Evolutionary conservation across 2,888 invertebrate genomes (phyloP).

Genomic region (Tenthredo livida): DNA sequence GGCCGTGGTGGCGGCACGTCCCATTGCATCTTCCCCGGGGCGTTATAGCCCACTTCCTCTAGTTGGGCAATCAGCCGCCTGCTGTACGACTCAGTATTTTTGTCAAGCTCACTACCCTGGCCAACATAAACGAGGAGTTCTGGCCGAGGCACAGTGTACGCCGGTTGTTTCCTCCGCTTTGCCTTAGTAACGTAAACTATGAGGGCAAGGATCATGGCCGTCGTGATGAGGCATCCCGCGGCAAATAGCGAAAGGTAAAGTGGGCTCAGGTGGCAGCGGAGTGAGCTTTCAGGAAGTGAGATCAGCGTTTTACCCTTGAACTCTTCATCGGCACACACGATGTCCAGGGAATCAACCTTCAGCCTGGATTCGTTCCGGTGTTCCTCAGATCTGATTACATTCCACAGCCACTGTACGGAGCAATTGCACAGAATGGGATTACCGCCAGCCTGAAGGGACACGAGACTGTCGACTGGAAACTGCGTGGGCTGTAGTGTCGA

Average conservation of each 20-base stretch:
- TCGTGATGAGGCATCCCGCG: conserved; percentile 74
- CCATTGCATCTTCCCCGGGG: conserved; percentile 61
- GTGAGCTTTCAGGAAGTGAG: conserved; percentile 70
- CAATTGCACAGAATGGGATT: conserved; percentile 94
- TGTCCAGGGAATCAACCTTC: conserved; percentile 73
- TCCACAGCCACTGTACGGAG: conserved; percentile 92
- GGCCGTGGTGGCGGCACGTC: conserved; percentile 46
- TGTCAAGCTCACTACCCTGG: conserved; percentile 68
- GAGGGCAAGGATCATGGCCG: conserved; percentile 72
- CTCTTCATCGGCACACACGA: conserved; percentile 74
- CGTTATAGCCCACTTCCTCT: conserved; percentile 73
- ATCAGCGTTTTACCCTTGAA: conserved; percentile 74
- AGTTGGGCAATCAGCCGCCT: conserved; percentile 70
- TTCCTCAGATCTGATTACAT: conserved; percentile 80
- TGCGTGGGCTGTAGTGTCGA: conserved; percentile 89
- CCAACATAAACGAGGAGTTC: conserved; percentile 76
- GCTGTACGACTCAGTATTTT: conserved; percentile 73
- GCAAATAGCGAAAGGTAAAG: conserved; percentile 75
- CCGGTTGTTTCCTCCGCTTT: conserved; percentile 71
- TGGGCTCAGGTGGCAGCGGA: conserved; percentile 72
- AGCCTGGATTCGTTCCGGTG: conserved; percentile 72
- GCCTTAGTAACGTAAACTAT: conserved; percentile 73
- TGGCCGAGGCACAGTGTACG: conserved; percentile 72
- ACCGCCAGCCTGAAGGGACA: conserved; percentile 87
- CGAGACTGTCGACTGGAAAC: conserved; percentile 90